Percentiles rank a stretch among this genome's conserved stretches.
These are phyloP conservation scores for Distichodus sexfasciatus DNA, from an alignment of 2,797 vertebrate species.

Conservation along the genomic window DNA sequence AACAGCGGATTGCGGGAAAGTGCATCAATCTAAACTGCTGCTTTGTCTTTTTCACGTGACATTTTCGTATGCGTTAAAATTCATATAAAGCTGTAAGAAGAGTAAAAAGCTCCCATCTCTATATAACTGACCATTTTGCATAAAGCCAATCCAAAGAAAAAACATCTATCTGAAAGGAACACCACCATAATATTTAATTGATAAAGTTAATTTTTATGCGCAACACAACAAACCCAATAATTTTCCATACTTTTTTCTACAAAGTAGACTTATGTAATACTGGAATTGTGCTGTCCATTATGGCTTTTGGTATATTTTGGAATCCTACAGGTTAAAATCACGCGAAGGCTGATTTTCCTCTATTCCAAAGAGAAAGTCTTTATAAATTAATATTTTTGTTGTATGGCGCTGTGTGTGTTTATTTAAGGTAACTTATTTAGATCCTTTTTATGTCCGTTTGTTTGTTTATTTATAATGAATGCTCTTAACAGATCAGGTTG, in stretches of 20 bases:
- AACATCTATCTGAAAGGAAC: background rate
- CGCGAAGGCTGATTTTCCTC: conserved; percentile 33
- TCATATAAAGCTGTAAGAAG: conserved; percentile 57
- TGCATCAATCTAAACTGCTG: conserved; percentile 66
- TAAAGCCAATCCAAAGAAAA: too few species aligned
- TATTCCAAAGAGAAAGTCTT: conserved; percentile 49
- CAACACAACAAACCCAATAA: conserved; percentile 3
- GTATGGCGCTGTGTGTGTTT: conserved; percentile 58
- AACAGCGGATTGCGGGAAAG: conserved; percentile 59
- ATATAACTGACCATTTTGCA: too few species aligned
- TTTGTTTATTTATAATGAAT: conserved; percentile 71
- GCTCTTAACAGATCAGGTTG: conserved; percentile 60
- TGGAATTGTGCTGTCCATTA: conserved; percentile 23
- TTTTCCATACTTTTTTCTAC: conserved; percentile 28
- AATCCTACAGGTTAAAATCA: conserved; percentile 33
- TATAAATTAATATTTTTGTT: conserved; percentile 39
- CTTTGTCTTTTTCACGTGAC: conserved; percentile 60
- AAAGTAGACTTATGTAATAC: too few species aligned
- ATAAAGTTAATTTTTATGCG: conserved; percentile 7
- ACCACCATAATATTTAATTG: too few species aligned
- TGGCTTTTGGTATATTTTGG: conserved; percentile 9
- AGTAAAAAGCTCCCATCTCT: conserved; percentile 41
- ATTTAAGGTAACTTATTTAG: conserved; percentile 81
- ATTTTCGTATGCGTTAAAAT: conserved; percentile 59
- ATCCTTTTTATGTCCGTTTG: conserved; percentile 62